A percentile compares a stretch with the other conserved stretches of the same genome.
These are phyloP conservation scores for Hypotaenidia okinawae DNA, from an alignment of 2,797 vertebrate species.

Conservation along the genomic window DNA sequence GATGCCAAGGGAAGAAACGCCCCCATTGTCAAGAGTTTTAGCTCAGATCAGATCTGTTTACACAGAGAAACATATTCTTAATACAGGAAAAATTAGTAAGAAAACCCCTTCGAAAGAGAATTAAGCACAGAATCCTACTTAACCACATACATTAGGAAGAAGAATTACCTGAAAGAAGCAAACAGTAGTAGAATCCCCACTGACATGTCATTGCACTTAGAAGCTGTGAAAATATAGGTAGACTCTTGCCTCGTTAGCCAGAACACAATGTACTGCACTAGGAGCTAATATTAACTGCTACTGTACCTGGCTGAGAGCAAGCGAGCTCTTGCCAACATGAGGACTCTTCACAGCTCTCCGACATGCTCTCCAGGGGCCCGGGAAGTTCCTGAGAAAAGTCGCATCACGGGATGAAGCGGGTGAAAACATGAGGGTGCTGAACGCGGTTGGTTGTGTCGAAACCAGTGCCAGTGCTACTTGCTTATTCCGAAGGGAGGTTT, in stretches of 20 bases:
- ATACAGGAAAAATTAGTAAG: neutral
- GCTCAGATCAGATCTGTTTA: neutral
- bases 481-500: neutral
- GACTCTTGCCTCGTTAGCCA: neutral
- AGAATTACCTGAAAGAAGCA: neutral
- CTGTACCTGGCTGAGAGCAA: neutral
- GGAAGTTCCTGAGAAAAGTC: neutral
- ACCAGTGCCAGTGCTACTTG: neutral
- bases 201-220: neutral
- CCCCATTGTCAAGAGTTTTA: neutral
- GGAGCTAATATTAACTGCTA: neutral
- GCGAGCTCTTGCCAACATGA: neutral
- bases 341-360: neutral
- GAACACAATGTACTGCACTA: neutral
- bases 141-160: neutral
- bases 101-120: neutral
- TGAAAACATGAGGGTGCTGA: neutral
- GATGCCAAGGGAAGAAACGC: neutral
- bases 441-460: neutral
- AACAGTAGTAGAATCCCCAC: neutral
- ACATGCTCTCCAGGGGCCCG: neutral
- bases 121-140: neutral
- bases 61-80: neutral
- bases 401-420: fast-evolving
- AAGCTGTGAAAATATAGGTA: neutral